Evolutionary conservation across 30 jellyfish, hydroid and myxozoan genomes (phyloP), one percentile per base, ranked within the genome.

Genomic region (Turritopsis rubra): DNA sequence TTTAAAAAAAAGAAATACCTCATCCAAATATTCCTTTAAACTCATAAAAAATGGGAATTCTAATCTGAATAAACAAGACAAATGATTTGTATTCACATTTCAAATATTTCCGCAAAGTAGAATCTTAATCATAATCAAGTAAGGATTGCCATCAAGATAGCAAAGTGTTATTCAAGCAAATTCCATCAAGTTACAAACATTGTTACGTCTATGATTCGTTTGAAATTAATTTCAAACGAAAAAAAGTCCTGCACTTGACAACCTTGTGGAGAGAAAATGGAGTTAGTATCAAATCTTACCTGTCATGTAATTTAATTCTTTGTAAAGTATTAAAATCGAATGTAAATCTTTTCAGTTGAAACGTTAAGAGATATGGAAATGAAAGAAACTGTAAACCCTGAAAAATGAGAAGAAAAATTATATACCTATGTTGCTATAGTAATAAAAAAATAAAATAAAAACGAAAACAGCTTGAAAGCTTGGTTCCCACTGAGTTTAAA

Each of bases 341-440:
- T 77, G 98, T 75, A 76, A 92, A 92, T 71, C 98, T 82, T 65
- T 92, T 92, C 74, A 92, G 85, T 86, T 92, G 98, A 21, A 92
- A 77, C 26, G 98, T 92, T 53, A 92, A 83, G 70, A 89, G 80
- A 71, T 88, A 92, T 29, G 98, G 98, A 82, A 92, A 88, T 17
- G 90, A 74, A 22, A 88, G 88, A 66, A 92, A 88, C 71, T 88
- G 88, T 79, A 92, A 82, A 28, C 98, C 98, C 98, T 92, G 83
- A 8, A 66, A 76, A 75, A 52, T 41, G 24, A 21, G 60, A 41
- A 41, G 5, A 13, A 41, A 13, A 3, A 13, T 41, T 41, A 41
- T 41, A 3, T 41, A n/a, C n/a, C n/a, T 41, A 13, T 41, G 60
- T 41, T 41, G 13, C 13, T 41, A 13, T 7, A 68, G 19, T 68